These are phyloP conservation scores for Myotis findleyi DNA, from an alignment of 2,797 vertebrate genomes.

Conservation along the genomic window DNA sequence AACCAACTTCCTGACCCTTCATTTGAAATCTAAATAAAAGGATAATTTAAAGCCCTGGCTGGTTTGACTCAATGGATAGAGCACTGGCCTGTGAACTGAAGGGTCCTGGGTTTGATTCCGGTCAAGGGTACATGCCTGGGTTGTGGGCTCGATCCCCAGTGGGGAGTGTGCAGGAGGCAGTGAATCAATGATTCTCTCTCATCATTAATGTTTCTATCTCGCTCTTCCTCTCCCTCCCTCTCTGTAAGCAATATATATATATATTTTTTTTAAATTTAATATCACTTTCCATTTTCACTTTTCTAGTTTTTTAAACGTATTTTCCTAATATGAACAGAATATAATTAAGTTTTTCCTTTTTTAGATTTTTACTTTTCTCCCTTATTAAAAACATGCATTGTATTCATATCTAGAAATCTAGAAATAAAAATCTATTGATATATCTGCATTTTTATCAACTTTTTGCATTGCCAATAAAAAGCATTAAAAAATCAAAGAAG, in stretches of 20 bases:
- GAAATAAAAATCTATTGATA: not conserved
- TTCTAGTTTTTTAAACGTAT: not conserved
- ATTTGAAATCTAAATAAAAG: not conserved
- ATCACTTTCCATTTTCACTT: not conserved
- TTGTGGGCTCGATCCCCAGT: too few relatives aligned
- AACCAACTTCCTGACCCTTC: not conserved
- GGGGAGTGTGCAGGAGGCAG: too few relatives aligned
- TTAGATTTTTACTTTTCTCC: not conserved
- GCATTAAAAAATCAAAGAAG: not conserved
- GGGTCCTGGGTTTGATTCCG: too few relatives aligned
- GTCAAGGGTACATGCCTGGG: too few relatives aligned
- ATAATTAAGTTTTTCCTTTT: not conserved
- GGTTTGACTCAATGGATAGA: too few relatives aligned
- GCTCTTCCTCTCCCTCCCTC: too few relatives aligned
- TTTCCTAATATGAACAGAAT: not conserved
- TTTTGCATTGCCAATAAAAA: not conserved
- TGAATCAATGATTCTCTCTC: too few relatives aligned
- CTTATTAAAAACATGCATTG: not conserved
- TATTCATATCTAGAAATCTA: not conserved
- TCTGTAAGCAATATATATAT: too few relatives aligned
- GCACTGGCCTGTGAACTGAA: too few relatives aligned
- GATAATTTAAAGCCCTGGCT: too few relatives aligned
- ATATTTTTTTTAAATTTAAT: not conserved
- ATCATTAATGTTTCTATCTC: too few relatives aligned
- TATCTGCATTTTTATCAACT: not conserved